Evolutionary conservation across 2,888 invertebrate species (phyloP).

Genomic region (Leptothorax acervorum): DNA sequence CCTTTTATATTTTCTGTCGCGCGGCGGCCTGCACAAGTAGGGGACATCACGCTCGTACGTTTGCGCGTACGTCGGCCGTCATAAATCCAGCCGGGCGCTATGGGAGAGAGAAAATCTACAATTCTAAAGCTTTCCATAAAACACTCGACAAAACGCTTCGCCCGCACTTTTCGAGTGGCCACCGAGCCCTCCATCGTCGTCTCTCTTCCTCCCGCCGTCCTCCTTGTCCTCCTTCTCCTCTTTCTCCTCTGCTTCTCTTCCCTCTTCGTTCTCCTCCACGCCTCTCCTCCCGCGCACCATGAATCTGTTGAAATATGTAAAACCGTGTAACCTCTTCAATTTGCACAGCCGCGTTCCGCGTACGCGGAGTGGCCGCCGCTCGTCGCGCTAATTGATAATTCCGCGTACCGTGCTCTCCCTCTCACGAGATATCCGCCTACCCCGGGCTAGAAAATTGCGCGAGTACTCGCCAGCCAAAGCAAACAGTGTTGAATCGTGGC

Average conservation of each 20-base stretch:
- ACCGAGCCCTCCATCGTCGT: constrained; percentile 64
- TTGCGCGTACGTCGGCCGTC: constrained; percentile 67
- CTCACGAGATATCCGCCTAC: constrained; percentile 16
- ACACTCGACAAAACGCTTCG: constrained; percentile 85
- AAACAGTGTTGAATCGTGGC: constrained; percentile 63
- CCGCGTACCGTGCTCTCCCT: not conserved
- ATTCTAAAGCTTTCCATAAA: constrained; percentile 85
- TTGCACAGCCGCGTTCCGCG: constrained; percentile 81
- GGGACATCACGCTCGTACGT: constrained; percentile 52
- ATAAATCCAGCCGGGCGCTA: constrained; percentile 70
- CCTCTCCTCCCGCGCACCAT: constrained; percentile 60
- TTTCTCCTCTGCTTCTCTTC: constrained; percentile 46
- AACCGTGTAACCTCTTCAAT: constrained; percentile 85
- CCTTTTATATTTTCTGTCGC: constrained; percentile 70
- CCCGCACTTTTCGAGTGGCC: constrained; percentile 84
- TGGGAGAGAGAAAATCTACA: constrained; percentile 83
- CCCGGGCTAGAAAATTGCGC: constrained; percentile 44
- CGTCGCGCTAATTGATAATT: constrained; percentile 59
- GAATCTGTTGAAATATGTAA: constrained; percentile 85
- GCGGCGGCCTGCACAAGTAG: constrained; percentile 64
- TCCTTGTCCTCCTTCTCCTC: constrained; percentile 52
- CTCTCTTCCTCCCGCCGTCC: constrained; percentile 59
- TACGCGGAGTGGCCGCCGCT: constrained; percentile 79
- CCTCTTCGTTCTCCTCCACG: constrained; percentile 54
- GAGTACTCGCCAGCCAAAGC: constrained; percentile 49